Conservation (phyloP, 2,797 vertebrate genomes). For the Spinibarbus caldwelli region DNA sequence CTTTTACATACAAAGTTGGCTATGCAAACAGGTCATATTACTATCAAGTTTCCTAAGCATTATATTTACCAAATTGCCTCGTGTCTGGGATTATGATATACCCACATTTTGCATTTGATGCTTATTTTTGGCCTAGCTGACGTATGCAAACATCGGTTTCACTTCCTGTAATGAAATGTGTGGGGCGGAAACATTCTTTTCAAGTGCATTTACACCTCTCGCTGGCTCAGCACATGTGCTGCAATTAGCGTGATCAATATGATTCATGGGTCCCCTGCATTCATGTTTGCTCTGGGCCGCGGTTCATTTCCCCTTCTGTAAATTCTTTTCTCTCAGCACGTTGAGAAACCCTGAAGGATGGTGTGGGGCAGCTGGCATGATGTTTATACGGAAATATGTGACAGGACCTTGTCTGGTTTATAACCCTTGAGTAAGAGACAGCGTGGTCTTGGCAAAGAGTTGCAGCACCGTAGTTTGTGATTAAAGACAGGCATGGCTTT, state of each 20-base stretch:
- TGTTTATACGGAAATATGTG: slow-evolving; percentile 19
- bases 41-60: neutral
- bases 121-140: rapidly evolving
- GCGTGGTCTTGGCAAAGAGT: neutral
- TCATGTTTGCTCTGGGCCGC: neutral
- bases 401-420: neutral
- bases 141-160: neutral
- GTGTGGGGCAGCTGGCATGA: neutral
- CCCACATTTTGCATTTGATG: neutral
- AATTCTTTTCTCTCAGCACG: neutral
- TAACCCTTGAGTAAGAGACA: slow-evolving; percentile 13
- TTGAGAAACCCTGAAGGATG: slow-evolving; percentile 11
- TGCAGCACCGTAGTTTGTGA: neutral
- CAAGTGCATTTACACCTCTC: neutral
- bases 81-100: neutral
- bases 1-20: slow-evolving; percentile 9
- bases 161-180: neutral
- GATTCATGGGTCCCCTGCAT: neutral
- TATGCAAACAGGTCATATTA: slow-evolving; percentile 1
- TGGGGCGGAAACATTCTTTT: neutral
- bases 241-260: neutral
- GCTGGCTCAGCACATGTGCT: neutral
- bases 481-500: neutral
- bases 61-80: neutral
- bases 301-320: slow-evolving; percentile 2